Evolutionary conservation across 2,113 vertebrate species (phyloP), one percentile per base, ranked within the genome.

Genomic region (Podarcis muralis): DNA sequence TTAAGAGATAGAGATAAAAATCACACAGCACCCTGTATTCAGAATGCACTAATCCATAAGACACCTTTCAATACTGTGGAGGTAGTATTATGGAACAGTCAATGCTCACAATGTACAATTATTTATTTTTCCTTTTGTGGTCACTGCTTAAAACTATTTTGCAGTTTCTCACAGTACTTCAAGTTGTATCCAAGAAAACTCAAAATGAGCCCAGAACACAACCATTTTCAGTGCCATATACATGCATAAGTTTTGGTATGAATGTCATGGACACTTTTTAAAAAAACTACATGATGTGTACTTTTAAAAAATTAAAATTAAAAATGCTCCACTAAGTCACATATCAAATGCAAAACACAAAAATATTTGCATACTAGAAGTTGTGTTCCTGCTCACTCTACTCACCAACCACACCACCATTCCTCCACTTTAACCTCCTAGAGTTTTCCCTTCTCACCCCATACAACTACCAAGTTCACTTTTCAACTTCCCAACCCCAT

Each of bases 1-100:
- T 83, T 78, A 77, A 88, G 32, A 59, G 48, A 53, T 30, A 66
- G 12, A 76, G 35, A 75, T 65, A 65, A 88, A 87, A 81, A 88
- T 27, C 25, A 35, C 32, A 40, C 27, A 76, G 22, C 23, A 81
- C 23, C 25, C 25, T 88, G 37, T 25, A 62, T 57, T 30, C 32
- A 88, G 69, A 82, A 23, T 32, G 75, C 11, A 75, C 18, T 82
- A n/a, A 76, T 16, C 12, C 1, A 48, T 9, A 32, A 48, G 40
- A 62, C 62, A 81, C 35, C 3, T 40, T 62, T 57, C 12, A 72
- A 5, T 72, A 40, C 35, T 4, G 1, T 66, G 5, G 62, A 8
- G n/a, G 13, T 1, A 66, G 53, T 59, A 32, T 32, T 59, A 6
- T 16, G 30, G 16, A 71, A 23, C 37, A 48, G 20, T 22, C 20